Base-by-base conservation (phyloP, 2,113 vertebrate genomes). In the Chrysemys picta region DNA sequence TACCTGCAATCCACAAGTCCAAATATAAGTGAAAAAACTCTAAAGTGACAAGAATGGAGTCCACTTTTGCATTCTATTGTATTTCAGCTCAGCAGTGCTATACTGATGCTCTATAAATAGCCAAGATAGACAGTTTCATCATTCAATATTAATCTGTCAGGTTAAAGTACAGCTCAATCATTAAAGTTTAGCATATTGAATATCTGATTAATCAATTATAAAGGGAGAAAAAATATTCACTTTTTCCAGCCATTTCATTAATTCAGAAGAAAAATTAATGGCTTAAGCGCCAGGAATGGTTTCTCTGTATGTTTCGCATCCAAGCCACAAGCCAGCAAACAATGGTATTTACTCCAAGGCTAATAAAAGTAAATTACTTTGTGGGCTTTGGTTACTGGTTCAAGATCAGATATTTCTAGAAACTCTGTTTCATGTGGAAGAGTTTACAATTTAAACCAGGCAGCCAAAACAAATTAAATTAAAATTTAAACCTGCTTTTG, bases 351-450 rank as follows among this genome's bases (percentile, higher is more conserved):
- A 97, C 96, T 98, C 97, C 97, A 98, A 97, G 85, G 97, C 96
- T 97, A 98, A 98, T 98, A 98, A 97, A 98, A 98, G 87, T 93
- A 96, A 98, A 97, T 98, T 97, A 97, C 91, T 94, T 94, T 97
- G 95, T 0, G 97, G 98, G 97, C 96, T 97, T 91, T 91, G 96
- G 97, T 98, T 97, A 97, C 84, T 95, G 93, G 91, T 97, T 75
- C 97, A 97, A 98, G 98, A 98, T 88, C 94, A 96, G 91, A 96
- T 94, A 50, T 91, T 89, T 84, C 96, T 97, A 97, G 94, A 97
- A 96, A 96, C 90, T 97, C 93, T 96, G 93, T 87, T 93, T 96
- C 97, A 96, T 1, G 0, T 95, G 94, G 84, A 93, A 97, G 88
- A 42, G 90, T 91, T 98, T 96, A 96, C 57, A 97, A 94, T 97